Evolutionary conservation across 2,797 vertebrate species (phyloP), one percentile per base, ranked within the genome.

Genomic region (Gymnodraco acuticeps): DNA sequence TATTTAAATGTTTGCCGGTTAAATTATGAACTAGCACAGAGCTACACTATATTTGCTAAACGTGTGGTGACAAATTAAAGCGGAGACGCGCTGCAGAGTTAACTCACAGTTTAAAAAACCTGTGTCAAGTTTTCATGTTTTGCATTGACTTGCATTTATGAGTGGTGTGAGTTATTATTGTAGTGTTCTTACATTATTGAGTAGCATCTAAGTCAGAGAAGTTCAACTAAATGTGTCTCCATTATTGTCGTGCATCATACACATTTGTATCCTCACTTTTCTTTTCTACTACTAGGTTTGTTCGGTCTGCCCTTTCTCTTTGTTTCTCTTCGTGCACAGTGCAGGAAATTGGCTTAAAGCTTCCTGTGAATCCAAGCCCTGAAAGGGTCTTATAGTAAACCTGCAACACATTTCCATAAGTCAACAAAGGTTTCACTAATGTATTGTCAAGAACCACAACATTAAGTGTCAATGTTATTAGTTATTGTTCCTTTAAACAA

Each of bases 321-420:
- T 77, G 42, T 80, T 41, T 66, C n/a, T 51, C 2, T 73, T 59
- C 38, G 31, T 46, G 45, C 31, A 19, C 23, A 64, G 10, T 63
- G 68, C 68, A 80, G 78, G 78, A 75, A 77, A 78, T 47, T 77
- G 47, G 10, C 33, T 75, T 78, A 51, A 0, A 68, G 77, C 68
- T 77, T 77, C 85, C 64, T 82, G 63, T 73, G 61, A 68, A 73
- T 71, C 11, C 67, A 61, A 71, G 19, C 33, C 13, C 12, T 10
- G 0, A 58, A 2, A 54, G 3, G 70, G 33, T 27, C 10, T 56
- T 41, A 5, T 42, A 51, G 9, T 17, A 51, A 65, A 67, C 20
- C 17, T 16, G 19, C 0, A 63, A 54, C 3, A 17, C 3, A 38
- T 55, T 16, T 43, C 10, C 13, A 13, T 6, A 11, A 19, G 12